These are phyloP conservation scores for Metallyticus violacea DNA, from an alignment of 2,888 invertebrate genomes.

Conservation along the genomic window DNA sequence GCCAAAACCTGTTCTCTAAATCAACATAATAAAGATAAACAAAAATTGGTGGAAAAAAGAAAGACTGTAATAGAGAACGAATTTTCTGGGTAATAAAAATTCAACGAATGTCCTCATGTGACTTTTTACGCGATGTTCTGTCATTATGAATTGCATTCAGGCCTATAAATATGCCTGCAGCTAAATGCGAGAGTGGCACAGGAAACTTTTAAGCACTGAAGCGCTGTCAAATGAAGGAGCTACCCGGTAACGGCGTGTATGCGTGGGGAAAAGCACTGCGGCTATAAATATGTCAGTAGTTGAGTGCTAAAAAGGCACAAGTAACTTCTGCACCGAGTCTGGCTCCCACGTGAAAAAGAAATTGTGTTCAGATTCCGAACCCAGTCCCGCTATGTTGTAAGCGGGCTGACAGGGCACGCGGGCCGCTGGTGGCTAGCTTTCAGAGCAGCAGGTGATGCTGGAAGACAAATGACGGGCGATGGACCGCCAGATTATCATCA, in stretches of 20 bases:
- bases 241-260: too few relatives aligned
- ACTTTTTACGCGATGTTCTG: neutral
- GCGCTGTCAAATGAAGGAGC: too few relatives aligned
- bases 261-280: too few relatives aligned
- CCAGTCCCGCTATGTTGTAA: too few relatives aligned
- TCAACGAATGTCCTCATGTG: neutral
- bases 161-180: neutral
- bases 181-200: neutral
- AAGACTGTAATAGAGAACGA: neutral
- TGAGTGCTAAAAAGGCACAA: neutral
- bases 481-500: constrained; percentile 22
- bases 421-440: too few relatives aligned
- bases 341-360: too few relatives aligned
- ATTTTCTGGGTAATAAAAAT: constrained; percentile 9
- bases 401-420: too few relatives aligned
- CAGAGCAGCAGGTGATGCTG: constrained; percentile 7
- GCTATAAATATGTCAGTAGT: neutral
- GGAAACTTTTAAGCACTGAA: too few relatives aligned
- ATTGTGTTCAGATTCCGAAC: too few relatives aligned
- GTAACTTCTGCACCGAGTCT: too few relatives aligned
- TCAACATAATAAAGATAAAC: constrained; percentile 8
- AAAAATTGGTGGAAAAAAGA: neutral
- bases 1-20: constrained; percentile 6
- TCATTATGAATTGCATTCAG: constrained; percentile 3
- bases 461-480: constrained; percentile 21